These are phyloP conservation scores for Hemitrygon akajei DNA, from an alignment of 2,797 vertebrate species.

Conservation along the genomic window DNA sequence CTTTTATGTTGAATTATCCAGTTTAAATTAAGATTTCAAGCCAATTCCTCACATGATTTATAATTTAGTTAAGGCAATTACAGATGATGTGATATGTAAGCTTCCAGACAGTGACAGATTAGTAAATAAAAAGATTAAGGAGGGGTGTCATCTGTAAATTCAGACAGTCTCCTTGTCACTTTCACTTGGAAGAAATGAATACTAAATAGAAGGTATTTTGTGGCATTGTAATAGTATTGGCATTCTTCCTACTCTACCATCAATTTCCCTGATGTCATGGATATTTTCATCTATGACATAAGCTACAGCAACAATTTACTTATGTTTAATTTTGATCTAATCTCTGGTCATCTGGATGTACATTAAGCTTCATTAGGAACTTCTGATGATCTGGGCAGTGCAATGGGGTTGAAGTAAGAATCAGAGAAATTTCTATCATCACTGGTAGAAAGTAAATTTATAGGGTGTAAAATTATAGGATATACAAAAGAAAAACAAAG, in stretches of 20 bases:
- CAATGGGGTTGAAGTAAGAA: background rate
- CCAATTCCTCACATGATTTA: background rate
- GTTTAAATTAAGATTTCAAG: background rate
- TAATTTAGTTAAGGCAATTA: background rate
- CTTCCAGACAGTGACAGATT: background rate
- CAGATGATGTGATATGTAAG: background rate
- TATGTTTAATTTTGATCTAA: background rate
- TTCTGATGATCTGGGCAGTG: background rate
- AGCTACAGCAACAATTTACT: background rate
- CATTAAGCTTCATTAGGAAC: background rate
- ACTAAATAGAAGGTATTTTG: background rate
- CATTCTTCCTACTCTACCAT: conserved; percentile 2
- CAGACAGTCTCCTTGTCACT: background rate
- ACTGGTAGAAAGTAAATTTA: background rate
- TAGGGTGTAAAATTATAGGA: background rate
- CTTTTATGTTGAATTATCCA: background rate
- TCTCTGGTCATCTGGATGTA: background rate
- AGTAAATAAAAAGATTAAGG: conserved; percentile 12
- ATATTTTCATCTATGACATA: background rate
- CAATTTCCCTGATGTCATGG: background rate
- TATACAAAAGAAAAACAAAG: too few relatives aligned
- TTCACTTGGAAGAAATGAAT: conserved; percentile 11
- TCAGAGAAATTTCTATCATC: background rate
- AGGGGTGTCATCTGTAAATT: background rate
- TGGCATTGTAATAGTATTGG: background rate